phyloP scores from a whole-genome alignment of 2,888 invertebrate species.

The Cyrtodaria siliqua region DNA sequence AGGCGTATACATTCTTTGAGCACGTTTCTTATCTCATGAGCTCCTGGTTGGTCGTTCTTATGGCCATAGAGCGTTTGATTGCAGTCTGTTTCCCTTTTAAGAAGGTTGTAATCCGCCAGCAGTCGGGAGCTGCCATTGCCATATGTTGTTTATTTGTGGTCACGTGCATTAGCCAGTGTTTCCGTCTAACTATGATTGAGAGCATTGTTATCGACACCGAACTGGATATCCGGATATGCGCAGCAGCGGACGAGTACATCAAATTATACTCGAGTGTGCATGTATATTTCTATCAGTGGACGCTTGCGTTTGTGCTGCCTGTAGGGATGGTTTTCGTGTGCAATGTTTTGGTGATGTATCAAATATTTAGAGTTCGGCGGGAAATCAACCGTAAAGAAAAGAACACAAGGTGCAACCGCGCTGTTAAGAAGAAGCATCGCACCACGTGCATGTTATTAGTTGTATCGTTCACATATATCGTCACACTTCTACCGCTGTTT shows the following conservation, averaged over 20 bases:
- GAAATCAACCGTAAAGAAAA: slow-evolving; percentile 47
- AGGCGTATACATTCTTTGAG: slow-evolving; percentile 78
- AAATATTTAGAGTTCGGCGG: slow-evolving; percentile 67
- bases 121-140: slow-evolving; percentile 75
- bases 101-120: slow-evolving; percentile 75
- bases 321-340: slow-evolving; percentile 75
- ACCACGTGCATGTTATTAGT: slow-evolving; percentile 75
- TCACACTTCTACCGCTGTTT: slow-evolving; percentile 76
- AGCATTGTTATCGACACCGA: slow-evolving; percentile 13
- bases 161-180: slow-evolving; percentile 78
- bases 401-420: slow-evolving; percentile 27
- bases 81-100: slow-evolving; percentile 83
- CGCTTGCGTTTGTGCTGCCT: slow-evolving; percentile 78
- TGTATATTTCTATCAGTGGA: slow-evolving; percentile 77
- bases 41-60: slow-evolving; percentile 83
- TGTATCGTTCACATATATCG: slow-evolving; percentile 78
- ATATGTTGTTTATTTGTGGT: slow-evolving; percentile 75
- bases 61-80: slow-evolving; percentile 81
- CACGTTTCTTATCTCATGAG: slow-evolving; percentile 82
- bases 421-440: slow-evolving; percentile 32
- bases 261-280: slow-evolving; percentile 64
- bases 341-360: slow-evolving; percentile 79
- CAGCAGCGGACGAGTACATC: slow-evolving; percentile 58
- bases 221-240: slow-evolving; percentile 50
- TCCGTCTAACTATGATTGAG: slow-evolving; percentile 76